Percentiles rank a stretch among this genome's conserved stretches.
These are phyloP conservation scores for Paedocypris sp. DNA, from an alignment of 2,113 vertebrate species.

Conservation along the genomic window DNA sequence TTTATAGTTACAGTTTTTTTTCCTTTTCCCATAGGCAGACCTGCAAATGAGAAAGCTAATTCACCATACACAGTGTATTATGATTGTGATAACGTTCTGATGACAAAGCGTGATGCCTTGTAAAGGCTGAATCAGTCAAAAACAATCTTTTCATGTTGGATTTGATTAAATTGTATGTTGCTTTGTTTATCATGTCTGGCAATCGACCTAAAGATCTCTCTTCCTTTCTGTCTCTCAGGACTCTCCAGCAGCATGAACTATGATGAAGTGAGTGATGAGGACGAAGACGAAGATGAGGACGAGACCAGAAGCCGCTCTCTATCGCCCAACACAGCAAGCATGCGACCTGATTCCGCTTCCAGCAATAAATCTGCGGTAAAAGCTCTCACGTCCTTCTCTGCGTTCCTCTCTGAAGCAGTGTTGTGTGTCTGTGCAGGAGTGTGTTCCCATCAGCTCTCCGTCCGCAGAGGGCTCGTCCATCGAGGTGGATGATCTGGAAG, in stretches of 20 bases:
- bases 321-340: constrained; percentile 54
- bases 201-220: too few relatives aligned
- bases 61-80: too few relatives aligned
- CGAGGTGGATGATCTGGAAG: constrained; percentile 76
- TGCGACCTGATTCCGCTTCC: constrained; percentile 68
- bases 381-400: neutral
- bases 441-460: constrained; percentile 55
- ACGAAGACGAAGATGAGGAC: constrained; percentile 51
- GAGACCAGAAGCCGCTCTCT: constrained; percentile 47
- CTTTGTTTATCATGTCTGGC: neutral
- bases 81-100: too few relatives aligned
- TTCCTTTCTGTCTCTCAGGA: constrained; percentile 52
- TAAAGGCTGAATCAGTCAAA: too few relatives aligned
- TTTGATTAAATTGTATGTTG: too few relatives aligned
- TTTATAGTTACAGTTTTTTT: too few relatives aligned
- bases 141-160: too few relatives aligned
- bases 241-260: constrained; percentile 87
- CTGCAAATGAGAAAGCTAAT: too few relatives aligned
- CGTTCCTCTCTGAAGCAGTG: neutral
- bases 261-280: constrained; percentile 76
- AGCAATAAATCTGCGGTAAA: constrained; percentile 67
- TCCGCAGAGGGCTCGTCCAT: constrained; percentile 56
- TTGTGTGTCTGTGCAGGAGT: constrained; percentile 52
- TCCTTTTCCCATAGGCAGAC: too few relatives aligned
- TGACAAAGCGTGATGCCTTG: too few relatives aligned